Evolutionary conservation across 2,113 vertebrate genomes (phyloP).

Genomic region (Astur gentilis): DNA sequence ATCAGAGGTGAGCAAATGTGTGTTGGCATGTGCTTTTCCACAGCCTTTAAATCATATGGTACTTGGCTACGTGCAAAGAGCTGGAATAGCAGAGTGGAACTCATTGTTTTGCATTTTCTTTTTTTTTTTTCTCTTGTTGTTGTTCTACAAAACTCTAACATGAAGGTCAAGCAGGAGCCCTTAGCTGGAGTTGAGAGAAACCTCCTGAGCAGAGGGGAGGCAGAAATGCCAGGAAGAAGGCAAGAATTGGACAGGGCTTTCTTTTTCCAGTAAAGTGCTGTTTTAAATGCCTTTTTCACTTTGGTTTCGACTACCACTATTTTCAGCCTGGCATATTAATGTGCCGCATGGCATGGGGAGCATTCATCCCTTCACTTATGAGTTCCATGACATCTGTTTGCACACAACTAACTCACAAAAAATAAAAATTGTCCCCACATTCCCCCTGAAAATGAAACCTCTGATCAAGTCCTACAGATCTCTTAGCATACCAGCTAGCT

Average conservation of each 20-base stretch:
- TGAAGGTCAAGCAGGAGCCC: background rate
- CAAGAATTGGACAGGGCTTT: background rate
- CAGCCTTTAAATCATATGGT: background rate
- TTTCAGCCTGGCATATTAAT: background rate
- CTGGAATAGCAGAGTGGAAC: background rate
- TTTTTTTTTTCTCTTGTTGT: accelerated
- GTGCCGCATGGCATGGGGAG: accelerated
- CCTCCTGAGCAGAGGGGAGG: background rate
- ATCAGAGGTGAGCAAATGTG: background rate
- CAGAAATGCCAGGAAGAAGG: background rate
- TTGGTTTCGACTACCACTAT: background rate
- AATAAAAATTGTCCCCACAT: background rate
- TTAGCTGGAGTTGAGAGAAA: background rate
- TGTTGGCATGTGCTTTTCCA: background rate
- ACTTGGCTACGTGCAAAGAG: background rate
- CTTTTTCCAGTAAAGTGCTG: background rate
- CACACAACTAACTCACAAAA: background rate
- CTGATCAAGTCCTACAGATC: background rate
- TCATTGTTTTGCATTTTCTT: background rate
- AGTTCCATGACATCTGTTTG: background rate
- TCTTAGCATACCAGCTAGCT: background rate
- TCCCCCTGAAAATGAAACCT: background rate
- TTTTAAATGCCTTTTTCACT: background rate
- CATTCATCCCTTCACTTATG: background rate
- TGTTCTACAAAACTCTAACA: background rate